Evolutionary conservation across 2,113 vertebrate genomes (phyloP).

Genomic region (human (Homo sapiens)): DNA sequence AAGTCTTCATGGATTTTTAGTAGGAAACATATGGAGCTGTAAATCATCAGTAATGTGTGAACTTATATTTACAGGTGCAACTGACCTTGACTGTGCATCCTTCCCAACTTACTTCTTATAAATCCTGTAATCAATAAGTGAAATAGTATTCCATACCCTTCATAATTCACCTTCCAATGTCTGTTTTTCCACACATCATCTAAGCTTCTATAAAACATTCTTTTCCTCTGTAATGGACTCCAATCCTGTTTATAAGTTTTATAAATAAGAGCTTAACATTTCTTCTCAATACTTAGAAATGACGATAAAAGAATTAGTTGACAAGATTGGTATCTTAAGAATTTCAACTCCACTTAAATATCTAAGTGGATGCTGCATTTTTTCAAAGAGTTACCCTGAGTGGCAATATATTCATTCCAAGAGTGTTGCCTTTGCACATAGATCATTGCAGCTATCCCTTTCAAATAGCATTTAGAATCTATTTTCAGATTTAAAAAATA

Average conservation of each 20-base stretch:
- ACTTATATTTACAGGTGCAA: conserved; percentile 33
- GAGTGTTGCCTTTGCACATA: neutral
- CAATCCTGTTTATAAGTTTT: conserved; percentile 21
- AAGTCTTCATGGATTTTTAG: conserved; percentile 46
- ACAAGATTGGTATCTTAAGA: conserved; percentile 3
- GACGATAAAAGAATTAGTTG: conserved; percentile 9
- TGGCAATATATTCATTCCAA: neutral
- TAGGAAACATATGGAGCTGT: conserved; percentile 3
- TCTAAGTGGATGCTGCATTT: neutral
- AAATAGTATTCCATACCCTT: conserved; percentile 35
- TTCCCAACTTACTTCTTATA: neutral
- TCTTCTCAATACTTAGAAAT: neutral
- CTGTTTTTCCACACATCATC: conserved; percentile 27
- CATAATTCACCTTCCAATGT: conserved; percentile 36
- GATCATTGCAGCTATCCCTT: neutral
- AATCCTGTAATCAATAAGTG: conserved; percentile 65
- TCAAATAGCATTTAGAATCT: neutral
- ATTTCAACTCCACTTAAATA: conserved; percentile 11
- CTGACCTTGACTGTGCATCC: conserved; percentile 35
- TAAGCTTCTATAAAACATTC: neutral
- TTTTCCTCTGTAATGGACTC: neutral
- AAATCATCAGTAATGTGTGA: conserved; percentile 40
- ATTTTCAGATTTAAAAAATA: neutral
- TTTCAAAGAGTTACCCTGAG: neutral
- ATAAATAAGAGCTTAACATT: conserved; percentile 12